Evolutionary conservation across 2,113 vertebrate genomes (phyloP).

Genomic region (Melospiza melodia): DNA sequence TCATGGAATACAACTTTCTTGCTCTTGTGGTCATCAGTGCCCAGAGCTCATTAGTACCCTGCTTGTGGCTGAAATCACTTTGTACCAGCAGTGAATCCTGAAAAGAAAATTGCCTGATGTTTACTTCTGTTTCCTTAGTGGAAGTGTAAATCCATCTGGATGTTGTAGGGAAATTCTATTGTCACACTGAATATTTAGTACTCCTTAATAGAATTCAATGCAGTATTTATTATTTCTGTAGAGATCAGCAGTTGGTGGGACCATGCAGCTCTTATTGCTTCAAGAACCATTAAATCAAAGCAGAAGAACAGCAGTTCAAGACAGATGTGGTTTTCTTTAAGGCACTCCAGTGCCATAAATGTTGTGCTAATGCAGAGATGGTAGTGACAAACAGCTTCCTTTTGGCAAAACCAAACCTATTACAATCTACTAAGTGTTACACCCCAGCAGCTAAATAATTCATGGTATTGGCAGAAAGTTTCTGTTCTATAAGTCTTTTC

Average conservation of each 20-base stretch:
- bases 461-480: constrained; percentile 1
- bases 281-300: not conserved
- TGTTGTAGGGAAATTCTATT: not conserved
- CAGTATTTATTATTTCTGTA: not conserved
- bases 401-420: constrained; percentile 23
- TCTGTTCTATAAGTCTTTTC: not conserved
- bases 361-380: not conserved
- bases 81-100: not conserved
- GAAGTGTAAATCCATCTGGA: not conserved
- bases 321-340: not conserved
- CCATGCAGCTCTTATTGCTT: not conserved
- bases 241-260: not conserved
- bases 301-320: not conserved
- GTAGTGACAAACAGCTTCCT: constrained; percentile 11
- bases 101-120: not conserved
- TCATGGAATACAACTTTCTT: accelerated
- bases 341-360: not conserved
- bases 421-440: not conserved
- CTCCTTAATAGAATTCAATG: not conserved
- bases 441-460: constrained; percentile 26
- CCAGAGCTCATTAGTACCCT: not conserved
- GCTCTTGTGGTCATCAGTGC: not conserved
- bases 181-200: not conserved
- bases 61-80: not conserved
- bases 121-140: not conserved